Percentiles rank a stretch among this genome's conserved stretches.
Conservation (phyloP, 2,888 invertebrate species). For the Oxystoma pomonae region DNA sequence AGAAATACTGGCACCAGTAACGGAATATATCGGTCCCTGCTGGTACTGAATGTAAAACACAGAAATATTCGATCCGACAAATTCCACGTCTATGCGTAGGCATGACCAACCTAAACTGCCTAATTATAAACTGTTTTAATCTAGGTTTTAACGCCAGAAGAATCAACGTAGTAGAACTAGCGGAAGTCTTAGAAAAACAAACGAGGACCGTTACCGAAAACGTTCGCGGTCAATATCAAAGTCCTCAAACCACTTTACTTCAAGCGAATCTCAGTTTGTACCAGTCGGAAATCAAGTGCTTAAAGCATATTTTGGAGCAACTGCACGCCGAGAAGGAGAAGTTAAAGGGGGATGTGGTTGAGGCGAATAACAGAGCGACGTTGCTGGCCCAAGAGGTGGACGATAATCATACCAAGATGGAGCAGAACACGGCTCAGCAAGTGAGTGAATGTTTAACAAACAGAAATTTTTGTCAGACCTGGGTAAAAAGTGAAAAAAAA, state of each 20-base stretch:
- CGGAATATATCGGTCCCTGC: too few relatives aligned
- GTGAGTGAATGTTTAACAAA: too few relatives aligned
- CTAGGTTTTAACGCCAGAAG: conserved; percentile 54
- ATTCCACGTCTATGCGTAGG: too few relatives aligned
- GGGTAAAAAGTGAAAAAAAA: too few relatives aligned
- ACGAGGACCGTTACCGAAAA: conserved; percentile 38
- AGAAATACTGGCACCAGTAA: too few relatives aligned
- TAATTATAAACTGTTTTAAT: too few relatives aligned
- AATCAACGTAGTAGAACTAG: conserved; percentile 59
- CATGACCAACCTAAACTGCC: too few relatives aligned
- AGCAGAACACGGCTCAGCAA: conserved; percentile 68
- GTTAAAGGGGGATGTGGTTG: conserved; percentile 70
- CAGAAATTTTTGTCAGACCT: too few relatives aligned
- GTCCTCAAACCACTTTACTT: conserved; percentile 52
- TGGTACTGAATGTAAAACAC: too few relatives aligned
- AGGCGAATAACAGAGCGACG: conserved; percentile 77
- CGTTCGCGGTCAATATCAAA: conserved; percentile 29
- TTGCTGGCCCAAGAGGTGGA: conserved; percentile 87
- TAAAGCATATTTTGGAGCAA: conserved; percentile 61
- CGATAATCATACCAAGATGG: conserved; percentile 80
- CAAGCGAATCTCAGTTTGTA: conserved; percentile 64
- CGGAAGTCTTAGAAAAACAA: conserved; percentile 68
- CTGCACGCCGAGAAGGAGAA: conserved; percentile 75
- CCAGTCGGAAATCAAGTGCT: conserved; percentile 60
- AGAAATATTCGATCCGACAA: too few relatives aligned